Conservation (phyloP, 2,888 invertebrate species). For the Lithophane socia region DNA sequence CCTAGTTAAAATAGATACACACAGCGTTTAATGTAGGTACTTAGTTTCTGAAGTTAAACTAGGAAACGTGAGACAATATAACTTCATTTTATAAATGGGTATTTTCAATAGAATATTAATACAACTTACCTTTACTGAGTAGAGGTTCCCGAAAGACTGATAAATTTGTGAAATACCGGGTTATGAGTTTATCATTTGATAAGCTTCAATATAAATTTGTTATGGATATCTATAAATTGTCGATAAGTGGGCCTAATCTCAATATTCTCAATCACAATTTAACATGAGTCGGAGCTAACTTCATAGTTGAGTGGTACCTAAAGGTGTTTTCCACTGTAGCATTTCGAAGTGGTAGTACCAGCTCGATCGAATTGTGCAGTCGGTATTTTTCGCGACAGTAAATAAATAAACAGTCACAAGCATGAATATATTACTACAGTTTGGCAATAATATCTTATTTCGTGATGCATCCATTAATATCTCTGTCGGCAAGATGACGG, state of each 20-base stretch:
- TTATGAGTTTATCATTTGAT: conserved; percentile 15
- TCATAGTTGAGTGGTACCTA: not conserved
- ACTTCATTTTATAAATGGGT: not conserved
- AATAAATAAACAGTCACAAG: not conserved
- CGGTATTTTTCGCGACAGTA: not conserved
- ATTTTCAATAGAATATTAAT: not conserved
- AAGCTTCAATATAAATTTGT: not conserved
- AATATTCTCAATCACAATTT: conserved; percentile 8
- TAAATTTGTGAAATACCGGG: conserved; percentile 1
- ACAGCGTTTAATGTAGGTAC: not conserved
- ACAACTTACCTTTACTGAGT: conserved; percentile 35
- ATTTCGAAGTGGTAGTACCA: not conserved
- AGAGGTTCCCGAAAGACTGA: conserved; percentile 34
- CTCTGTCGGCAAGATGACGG: too few relatives aligned
- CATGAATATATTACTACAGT: too few relatives aligned
- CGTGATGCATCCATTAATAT: too few relatives aligned
- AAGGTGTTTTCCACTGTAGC: not conserved
- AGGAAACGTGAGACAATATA: not conserved
- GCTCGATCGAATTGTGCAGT: not conserved
- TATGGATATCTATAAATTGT: conserved; percentile 21
- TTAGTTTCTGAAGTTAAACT: not conserved
- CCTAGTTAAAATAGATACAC: too few relatives aligned
- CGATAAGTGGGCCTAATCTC: conserved; percentile 10
- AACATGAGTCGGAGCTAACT: not conserved
- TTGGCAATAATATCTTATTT: too few relatives aligned